Conservation (phyloP, 2,888 invertebrate species). For the Omphaloscelis lunosa region DNA sequence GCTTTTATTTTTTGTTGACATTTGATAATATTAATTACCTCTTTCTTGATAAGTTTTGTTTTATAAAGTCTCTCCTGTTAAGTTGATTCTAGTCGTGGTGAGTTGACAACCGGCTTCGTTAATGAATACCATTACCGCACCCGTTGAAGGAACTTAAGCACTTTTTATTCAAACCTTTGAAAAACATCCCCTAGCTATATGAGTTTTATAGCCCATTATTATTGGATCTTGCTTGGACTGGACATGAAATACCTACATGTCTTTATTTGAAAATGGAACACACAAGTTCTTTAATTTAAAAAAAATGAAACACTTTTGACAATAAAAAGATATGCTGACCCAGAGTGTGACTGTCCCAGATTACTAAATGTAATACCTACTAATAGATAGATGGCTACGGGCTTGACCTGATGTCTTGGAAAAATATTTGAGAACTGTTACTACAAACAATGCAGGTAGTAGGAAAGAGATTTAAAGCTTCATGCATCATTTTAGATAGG, state of each 20-base stretch:
- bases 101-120: constrained; percentile 27
- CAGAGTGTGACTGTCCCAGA: constrained; percentile 11
- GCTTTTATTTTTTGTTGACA: background rate
- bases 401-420: background rate
- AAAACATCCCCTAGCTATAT: background rate
- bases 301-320: background rate
- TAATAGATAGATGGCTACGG: background rate
- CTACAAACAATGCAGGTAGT: background rate
- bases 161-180: constrained; percentile 6
- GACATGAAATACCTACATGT: background rate
- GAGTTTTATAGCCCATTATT: background rate
- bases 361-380: constrained; percentile 1
- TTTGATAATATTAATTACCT: background rate
- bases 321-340: background rate
- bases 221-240: background rate
- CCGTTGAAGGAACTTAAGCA: constrained; percentile 10
- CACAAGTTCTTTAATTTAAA: background rate
- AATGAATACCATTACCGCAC: constrained; percentile 13
- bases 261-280: constrained; percentile 1
- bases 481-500: background rate
- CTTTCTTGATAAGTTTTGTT: background rate
- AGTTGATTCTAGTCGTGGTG: background rate
- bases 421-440: background rate
- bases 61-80: background rate
- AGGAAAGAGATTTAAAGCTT: background rate